These are phyloP conservation scores for Lasioglossum albipes DNA, from an alignment of 1,140 invertebrate species.

Conservation along the genomic window DNA sequence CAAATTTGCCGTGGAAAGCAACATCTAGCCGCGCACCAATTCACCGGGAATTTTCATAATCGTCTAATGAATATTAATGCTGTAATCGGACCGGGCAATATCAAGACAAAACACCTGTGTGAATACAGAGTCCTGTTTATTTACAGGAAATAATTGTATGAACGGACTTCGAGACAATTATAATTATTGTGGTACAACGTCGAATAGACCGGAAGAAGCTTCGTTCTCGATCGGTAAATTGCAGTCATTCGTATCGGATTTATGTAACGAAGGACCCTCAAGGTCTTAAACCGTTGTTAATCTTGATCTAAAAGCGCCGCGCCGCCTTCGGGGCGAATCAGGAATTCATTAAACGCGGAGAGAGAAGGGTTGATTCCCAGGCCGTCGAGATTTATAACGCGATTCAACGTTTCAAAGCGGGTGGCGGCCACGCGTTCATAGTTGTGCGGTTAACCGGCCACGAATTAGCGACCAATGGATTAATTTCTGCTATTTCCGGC, in stretches of 20 bases:
- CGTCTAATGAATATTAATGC: slow-evolving; percentile 23
- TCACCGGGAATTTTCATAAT: background rate
- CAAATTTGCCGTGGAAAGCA: slow-evolving; percentile 9
- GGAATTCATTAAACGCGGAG: slow-evolving; percentile 24
- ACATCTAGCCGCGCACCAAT: slow-evolving; percentile 3
- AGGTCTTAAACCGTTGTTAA: background rate
- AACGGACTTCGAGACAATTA: background rate
- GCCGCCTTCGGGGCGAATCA: background rate
- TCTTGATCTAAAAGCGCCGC: background rate
- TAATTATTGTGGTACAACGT: background rate
- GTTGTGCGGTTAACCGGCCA: slow-evolving; percentile 42
- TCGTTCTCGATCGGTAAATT: background rate
- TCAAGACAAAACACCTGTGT: background rate
- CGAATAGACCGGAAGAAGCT: too few relatives aligned
- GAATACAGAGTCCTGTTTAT: background rate
- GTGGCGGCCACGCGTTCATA: slow-evolving; percentile 6
- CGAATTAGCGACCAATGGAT: slow-evolving; percentile 48
- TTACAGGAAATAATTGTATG: background rate
- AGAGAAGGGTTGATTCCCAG: background rate
- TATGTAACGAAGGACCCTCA: background rate
- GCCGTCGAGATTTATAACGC: slow-evolving; percentile 12
- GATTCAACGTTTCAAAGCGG: slow-evolving; percentile 26
- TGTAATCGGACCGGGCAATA: background rate
- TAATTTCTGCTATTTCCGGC: slow-evolving; percentile 53
- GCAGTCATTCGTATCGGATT: slow-evolving; percentile 4